These are phyloP conservation scores for Phlogophora meticulosa DNA, from an alignment of 2,888 invertebrate species.

Conservation along the genomic window DNA sequence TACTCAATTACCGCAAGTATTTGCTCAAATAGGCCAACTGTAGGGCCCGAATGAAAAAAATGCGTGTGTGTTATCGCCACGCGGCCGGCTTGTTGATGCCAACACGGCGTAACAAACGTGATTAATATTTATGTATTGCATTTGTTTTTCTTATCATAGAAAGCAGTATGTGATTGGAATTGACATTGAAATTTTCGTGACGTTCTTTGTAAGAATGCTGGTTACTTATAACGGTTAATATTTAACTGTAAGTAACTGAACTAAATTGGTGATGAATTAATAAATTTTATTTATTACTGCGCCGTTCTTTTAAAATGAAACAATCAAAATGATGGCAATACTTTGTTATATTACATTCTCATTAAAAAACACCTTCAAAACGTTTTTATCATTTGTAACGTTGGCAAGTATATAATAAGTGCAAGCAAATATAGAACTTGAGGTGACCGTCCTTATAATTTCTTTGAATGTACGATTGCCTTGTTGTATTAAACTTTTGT, in stretches of 20 bases:
- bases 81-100: constrained; percentile 33
- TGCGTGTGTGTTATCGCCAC: constrained; percentile 56
- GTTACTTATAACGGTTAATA: constrained; percentile 5
- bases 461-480: not conserved
- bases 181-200: constrained; percentile 27
- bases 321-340: no score
- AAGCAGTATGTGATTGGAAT: constrained; percentile 22
- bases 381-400: no score
- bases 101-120: constrained; percentile 60
- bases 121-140: constrained; percentile 49
- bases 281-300: no score
- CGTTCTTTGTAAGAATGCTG: constrained; percentile 7
- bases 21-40: not conserved
- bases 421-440: no score
- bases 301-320: no score
- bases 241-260: not conserved
- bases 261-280: no score
- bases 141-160: constrained; percentile 54
- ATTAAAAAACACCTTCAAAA: no score
- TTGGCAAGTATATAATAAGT: no score
- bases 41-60: constrained; percentile 9
- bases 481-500: constrained; percentile 16
- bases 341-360: no score
- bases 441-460: constrained; percentile 6
- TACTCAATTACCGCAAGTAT: not conserved